Conservation (phyloP, 92 coral and sea anemone genomes). For the Porites divaricata region DNA sequence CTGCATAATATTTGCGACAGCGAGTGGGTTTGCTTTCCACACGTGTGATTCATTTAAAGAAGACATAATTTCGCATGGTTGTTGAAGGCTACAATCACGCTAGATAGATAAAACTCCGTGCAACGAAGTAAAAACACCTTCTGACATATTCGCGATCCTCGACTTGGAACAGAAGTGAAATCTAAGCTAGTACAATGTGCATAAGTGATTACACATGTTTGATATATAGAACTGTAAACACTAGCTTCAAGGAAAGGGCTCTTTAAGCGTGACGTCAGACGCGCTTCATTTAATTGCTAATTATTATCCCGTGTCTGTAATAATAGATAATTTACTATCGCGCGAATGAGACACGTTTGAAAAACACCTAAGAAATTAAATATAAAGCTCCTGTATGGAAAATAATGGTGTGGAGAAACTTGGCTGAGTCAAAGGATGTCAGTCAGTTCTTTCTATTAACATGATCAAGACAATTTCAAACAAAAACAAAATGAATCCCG, state of each 20-base stretch:
- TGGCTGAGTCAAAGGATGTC: too few relatives aligned
- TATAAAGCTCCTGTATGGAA: background rate
- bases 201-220: constrained; percentile 55
- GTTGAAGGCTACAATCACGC: constrained; percentile 6
- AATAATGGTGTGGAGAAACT: too few relatives aligned
- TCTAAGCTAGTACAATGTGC: constrained; percentile 38
- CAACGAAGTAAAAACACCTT: constrained; percentile 39
- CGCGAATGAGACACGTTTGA: constrained; percentile 25
- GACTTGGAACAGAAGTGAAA: constrained; percentile 40
- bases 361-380: constrained; percentile 25
- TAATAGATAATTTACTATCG: constrained; percentile 40
- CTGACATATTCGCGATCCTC: constrained; percentile 34
- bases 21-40: constrained; percentile 50
- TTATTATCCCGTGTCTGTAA: constrained; percentile 53
- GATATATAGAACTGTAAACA: constrained; percentile 48
- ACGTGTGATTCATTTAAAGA: constrained; percentile 46
- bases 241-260: constrained; percentile 8
- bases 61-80: constrained; percentile 20
- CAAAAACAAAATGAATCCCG: background rate
- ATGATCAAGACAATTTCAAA: background rate
- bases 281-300: constrained; percentile 75
- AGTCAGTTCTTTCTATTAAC: too few relatives aligned
- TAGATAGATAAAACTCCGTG: constrained; percentile 4
- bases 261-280: constrained; percentile 54
- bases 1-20: constrained; percentile 49